These are phyloP conservation scores for Dendrolimus houi DNA, from an alignment of 2,888 invertebrate species.

Conservation along the genomic window DNA sequence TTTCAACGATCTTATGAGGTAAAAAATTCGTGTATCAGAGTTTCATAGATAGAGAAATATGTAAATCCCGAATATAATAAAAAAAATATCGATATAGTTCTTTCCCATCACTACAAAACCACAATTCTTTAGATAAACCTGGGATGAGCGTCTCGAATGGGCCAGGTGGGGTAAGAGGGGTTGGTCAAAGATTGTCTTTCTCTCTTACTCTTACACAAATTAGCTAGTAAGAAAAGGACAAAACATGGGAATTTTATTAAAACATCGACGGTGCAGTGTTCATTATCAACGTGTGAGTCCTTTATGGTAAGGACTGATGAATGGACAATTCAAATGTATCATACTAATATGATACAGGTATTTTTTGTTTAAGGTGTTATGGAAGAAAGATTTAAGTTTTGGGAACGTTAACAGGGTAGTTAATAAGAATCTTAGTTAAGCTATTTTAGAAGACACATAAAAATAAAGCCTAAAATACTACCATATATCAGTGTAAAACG, in stretches of 20 bases:
- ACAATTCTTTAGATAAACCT: slow-evolving; percentile 45
- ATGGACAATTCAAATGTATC: slow-evolving; percentile 53
- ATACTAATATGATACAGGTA: slow-evolving; percentile 41
- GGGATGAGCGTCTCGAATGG: slow-evolving; percentile 54
- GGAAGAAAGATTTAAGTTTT: too few species aligned
- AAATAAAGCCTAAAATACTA: too few species aligned
- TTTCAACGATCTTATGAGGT: too few species aligned
- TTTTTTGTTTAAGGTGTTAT: slow-evolving; percentile 16
- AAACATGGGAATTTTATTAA: slow-evolving; percentile 40
- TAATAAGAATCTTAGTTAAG: too few species aligned
- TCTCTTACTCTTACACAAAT: slow-evolving; percentile 14
- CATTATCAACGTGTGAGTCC: slow-evolving; percentile 66
- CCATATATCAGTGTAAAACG: too few species aligned
- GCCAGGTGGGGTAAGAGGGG: slow-evolving; percentile 27
- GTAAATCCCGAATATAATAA: background rate
- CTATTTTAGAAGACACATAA: too few species aligned
- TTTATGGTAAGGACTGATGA: slow-evolving; percentile 34
- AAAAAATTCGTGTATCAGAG: too few species aligned
- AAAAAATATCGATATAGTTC: slow-evolving; percentile 12
- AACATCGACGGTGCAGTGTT: slow-evolving; percentile 44
- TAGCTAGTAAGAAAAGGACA: slow-evolving; percentile 24
- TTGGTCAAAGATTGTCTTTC: slow-evolving; percentile 26
- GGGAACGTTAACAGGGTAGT: too few species aligned
- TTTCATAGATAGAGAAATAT: too few species aligned
- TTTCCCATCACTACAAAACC: slow-evolving; percentile 22